A percentile compares a stretch with the other conserved stretches of the same genome.
Conservation (phyloP, 2,113 vertebrate genomes). For the Engraulis encrasicolus region DNA sequence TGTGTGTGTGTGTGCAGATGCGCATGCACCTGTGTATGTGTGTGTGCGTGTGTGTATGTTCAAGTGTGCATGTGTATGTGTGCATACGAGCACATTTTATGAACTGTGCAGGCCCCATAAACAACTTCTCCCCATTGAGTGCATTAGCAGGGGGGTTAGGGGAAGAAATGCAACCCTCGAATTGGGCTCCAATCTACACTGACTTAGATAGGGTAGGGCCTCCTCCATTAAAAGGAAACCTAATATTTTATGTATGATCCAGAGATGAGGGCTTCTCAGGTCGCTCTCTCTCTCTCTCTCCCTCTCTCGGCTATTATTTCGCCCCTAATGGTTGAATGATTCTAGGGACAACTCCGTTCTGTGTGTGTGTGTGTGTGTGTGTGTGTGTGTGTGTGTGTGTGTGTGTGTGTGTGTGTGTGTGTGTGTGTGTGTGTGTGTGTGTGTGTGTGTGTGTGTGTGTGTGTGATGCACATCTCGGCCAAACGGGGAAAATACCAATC, state of each 20-base stretch:
- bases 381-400: too few relatives aligned
- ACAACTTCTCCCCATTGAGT: constrained; percentile 35
- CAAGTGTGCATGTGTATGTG: neutral
- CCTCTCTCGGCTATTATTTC: constrained; percentile 43
- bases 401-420: too few relatives aligned
- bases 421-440: too few relatives aligned
- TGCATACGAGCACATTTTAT: constrained; percentile 6
- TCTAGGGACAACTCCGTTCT: constrained; percentile 43
- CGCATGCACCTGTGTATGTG: too few relatives aligned
- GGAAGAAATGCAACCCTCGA: constrained; percentile 27
- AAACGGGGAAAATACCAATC: constrained; percentile 29
- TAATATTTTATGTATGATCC: constrained; percentile 54
- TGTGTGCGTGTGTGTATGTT: neutral
- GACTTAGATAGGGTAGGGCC: constrained; percentile 33
- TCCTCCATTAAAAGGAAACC: constrained; percentile 45
- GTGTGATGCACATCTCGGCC: constrained; percentile 23
- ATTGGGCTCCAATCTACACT: constrained; percentile 31
- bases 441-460: too few relatives aligned
- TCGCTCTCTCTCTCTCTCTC: too few relatives aligned
- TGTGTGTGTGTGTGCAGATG: too few relatives aligned
- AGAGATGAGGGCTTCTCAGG: constrained; percentile 35
- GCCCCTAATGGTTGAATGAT: constrained; percentile 43
- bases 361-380: too few relatives aligned
- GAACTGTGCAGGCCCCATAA: constrained; percentile 37
- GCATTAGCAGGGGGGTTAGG: constrained; percentile 43